These are phyloP conservation scores for Caenorhabditis japonica DNA, from an alignment of 2,888 invertebrate genomes.

Conservation along the genomic window DNA sequence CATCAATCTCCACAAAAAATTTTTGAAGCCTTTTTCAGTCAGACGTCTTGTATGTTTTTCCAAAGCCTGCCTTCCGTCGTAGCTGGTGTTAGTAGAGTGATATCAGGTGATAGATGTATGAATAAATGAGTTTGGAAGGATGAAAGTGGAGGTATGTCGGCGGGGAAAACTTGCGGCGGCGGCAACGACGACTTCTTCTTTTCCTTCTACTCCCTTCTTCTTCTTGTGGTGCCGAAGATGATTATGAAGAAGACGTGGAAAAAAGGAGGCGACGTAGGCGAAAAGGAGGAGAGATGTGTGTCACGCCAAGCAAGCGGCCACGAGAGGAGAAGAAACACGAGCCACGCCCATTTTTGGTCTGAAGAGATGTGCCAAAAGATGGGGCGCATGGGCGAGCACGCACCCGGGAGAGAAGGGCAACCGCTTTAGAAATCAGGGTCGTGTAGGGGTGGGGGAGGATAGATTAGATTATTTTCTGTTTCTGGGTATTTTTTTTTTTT, in stretches of 20 bases:
- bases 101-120: constrained; percentile 49
- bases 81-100: too few relatives aligned
- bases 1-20: constrained; percentile 43
- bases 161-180: constrained; percentile 1
- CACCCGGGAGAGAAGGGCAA: constrained; percentile 17
- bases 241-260: constrained; percentile 17
- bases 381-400: constrained; percentile 21
- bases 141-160: constrained; percentile 26
- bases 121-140: constrained; percentile 48
- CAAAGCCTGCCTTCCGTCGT: constrained; percentile 7
- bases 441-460: too few relatives aligned
- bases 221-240: constrained; percentile 8
- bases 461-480: too few relatives aligned
- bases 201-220: neutral
- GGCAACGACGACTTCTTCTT: neutral
- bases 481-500: too few relatives aligned
- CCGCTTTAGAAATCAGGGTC: too few relatives aligned
- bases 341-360: constrained; percentile 36
- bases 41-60: constrained; percentile 24
- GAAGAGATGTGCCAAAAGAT: constrained; percentile 32
- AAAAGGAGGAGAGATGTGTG: constrained; percentile 33
- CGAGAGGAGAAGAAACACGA: constrained; percentile 11
- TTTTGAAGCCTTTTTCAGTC: too few relatives aligned
- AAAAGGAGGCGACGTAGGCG: constrained; percentile 2
- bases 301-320: constrained; percentile 34